Evolutionary conservation across 2,113 vertebrate genomes (phyloP).

Genomic region (Orthochromis indermauri): DNA sequence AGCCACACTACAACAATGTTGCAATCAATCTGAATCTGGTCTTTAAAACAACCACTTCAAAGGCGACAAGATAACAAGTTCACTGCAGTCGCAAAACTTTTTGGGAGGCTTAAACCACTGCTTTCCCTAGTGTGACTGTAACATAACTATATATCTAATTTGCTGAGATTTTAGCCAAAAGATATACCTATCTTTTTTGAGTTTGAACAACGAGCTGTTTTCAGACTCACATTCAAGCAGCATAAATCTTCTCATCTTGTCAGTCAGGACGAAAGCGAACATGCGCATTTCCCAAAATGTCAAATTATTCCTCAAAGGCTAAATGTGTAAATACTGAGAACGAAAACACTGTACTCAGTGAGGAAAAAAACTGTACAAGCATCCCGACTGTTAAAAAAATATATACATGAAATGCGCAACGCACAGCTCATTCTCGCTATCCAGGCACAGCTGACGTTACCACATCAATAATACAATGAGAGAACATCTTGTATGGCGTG

Average conservation of each 20-base stretch:
- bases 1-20: background rate
- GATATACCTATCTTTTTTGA: background rate
- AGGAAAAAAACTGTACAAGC: constrained; percentile 53
- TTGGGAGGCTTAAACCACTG: background rate
- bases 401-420: constrained; percentile 62
- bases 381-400: constrained; percentile 56
- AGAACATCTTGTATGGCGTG: constrained; percentile 39
- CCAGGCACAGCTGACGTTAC: constrained; percentile 47
- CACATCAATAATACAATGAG: constrained; percentile 32
- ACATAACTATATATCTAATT: background rate
- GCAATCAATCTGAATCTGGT: background rate
- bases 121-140: background rate
- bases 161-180: background rate
- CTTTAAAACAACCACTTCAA: background rate
- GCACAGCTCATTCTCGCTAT: constrained; percentile 56
- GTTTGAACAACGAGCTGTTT: background rate
- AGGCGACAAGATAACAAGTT: background rate
- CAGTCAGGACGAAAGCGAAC: background rate
- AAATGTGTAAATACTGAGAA: constrained; percentile 24
- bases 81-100: background rate
- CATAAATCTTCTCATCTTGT: background rate
- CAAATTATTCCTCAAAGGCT: background rate
- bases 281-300: background rate
- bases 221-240: background rate
- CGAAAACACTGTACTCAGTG: constrained; percentile 3